These are phyloP conservation scores for Ypsolopha sequella DNA, from an alignment of 2,888 invertebrate species.

Conservation along the genomic window DNA sequence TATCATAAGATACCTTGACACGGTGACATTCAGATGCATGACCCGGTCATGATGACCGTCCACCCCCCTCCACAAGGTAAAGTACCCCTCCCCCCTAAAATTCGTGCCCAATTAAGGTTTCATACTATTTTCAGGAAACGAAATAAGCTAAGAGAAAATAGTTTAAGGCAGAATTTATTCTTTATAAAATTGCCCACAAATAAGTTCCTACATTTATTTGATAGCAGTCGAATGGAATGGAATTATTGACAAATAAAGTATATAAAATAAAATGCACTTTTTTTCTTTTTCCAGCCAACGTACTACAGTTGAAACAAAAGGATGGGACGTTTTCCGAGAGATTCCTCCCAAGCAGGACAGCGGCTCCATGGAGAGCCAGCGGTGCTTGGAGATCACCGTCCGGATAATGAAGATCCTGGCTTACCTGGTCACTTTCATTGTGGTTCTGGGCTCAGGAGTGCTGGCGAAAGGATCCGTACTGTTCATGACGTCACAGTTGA, in stretches of 20 bases:
- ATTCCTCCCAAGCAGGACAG: conserved; percentile 91
- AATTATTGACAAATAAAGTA: conserved; percentile 10
- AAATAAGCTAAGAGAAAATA: no score
- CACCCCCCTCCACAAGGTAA: no score
- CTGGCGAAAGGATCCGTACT: conserved; percentile 90
- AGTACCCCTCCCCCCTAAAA: no score
- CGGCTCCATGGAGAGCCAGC: conserved; percentile 90
- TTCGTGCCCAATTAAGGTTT: no score
- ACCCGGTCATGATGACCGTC: no score
- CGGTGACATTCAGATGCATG: no score
- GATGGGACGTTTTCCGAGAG: conserved; percentile 97
- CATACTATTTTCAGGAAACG: no score
- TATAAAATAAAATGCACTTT: not conserved
- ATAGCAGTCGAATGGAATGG: no score
- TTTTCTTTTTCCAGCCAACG: conserved; percentile 74
- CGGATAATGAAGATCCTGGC: conserved; percentile 87
- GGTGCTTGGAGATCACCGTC: conserved; percentile 87
- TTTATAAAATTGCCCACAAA: no score
- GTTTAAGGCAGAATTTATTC: no score
- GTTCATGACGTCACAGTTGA: conserved; percentile 93
- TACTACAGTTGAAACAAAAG: conserved; percentile 89
- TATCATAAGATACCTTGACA: no score
- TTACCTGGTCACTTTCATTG: conserved; percentile 86
- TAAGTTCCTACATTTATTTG: no score
- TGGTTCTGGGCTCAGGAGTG: conserved; percentile 88